A percentile compares a stretch with the other conserved stretches of the same genome.
Conservation (phyloP, 2,888 invertebrate genomes). For the Eristalis tenax region DNA sequence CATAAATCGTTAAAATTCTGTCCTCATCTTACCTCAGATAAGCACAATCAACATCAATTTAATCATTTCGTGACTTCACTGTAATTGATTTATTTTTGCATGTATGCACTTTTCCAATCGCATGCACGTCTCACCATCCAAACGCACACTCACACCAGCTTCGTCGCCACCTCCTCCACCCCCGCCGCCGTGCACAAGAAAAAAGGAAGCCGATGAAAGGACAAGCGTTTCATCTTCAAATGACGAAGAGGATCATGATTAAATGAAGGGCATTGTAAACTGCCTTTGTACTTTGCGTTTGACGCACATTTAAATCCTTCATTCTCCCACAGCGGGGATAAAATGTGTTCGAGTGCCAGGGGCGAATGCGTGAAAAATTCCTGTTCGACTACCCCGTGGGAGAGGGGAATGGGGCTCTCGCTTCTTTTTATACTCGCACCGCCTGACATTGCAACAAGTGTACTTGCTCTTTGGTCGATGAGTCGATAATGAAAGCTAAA, state of each 20-base stretch:
- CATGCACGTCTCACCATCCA: background rate
- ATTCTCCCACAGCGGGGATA: conserved; percentile 59
- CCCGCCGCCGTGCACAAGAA: conserved; percentile 20
- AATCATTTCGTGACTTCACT: conserved; percentile 9
- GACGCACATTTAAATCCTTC: conserved; percentile 69
- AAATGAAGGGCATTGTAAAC: conserved; percentile 72
- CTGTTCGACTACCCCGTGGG: conserved; percentile 2
- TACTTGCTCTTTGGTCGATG: conserved; percentile 55
- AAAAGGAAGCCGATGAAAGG: conserved; percentile 69
- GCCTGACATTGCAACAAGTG: conserved; percentile 67
- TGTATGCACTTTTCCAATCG: conserved; percentile 20
- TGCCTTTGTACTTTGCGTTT: conserved; percentile 70
- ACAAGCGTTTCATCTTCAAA: conserved; percentile 69
- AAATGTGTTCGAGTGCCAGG: conserved; percentile 68
- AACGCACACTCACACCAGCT: background rate
- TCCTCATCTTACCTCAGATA: no score
- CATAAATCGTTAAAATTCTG: no score
- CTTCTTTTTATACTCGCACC: background rate
- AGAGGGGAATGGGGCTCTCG: background rate
- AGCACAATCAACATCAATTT: background rate
- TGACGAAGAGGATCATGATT: conserved; percentile 68
- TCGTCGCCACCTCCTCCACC: background rate
- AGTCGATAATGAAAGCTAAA: conserved; percentile 45
- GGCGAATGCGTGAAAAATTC: conserved; percentile 64
- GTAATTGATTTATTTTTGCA: conserved; percentile 12